Conservation (phyloP, 2,888 invertebrate species). For the Machimus atricapillus region DNA sequence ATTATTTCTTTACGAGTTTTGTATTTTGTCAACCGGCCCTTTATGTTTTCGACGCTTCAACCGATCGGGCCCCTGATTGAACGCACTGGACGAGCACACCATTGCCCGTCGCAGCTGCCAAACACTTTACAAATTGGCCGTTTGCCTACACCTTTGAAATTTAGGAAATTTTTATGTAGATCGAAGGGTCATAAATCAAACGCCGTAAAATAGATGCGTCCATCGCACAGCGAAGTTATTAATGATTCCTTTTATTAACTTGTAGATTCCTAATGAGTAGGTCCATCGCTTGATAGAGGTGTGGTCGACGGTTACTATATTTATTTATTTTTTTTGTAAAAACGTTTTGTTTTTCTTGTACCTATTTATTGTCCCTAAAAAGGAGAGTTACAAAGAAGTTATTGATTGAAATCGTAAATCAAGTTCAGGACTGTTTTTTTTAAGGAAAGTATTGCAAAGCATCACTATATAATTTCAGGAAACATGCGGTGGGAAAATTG, state of each 20-base stretch:
- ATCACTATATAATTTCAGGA: too few relatives aligned
- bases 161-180: conserved; percentile 7
- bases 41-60: conserved; percentile 19
- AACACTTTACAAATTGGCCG: background rate
- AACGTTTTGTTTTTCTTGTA: background rate
- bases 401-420: background rate
- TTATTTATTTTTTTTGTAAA: background rate
- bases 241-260: background rate
- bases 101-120: background rate
- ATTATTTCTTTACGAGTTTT: conserved; percentile 20
- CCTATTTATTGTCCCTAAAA: background rate
- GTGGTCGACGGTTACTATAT: background rate
- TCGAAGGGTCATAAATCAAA: conserved; percentile 8
- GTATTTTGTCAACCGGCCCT: conserved; percentile 11
- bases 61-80: background rate
- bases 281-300: background rate
- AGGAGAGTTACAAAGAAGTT: background rate
- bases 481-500: background rate
- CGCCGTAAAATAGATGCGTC: background rate
- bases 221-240: background rate
- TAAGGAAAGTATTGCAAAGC: too few relatives aligned
- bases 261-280: background rate
- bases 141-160: conserved; percentile 1
- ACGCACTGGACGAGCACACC: background rate
- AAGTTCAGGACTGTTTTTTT: background rate